Evolutionary conservation across 2,888 invertebrate species (phyloP), one percentile per base, ranked within the genome.

Genomic region (Euplexia lucipara): DNA sequence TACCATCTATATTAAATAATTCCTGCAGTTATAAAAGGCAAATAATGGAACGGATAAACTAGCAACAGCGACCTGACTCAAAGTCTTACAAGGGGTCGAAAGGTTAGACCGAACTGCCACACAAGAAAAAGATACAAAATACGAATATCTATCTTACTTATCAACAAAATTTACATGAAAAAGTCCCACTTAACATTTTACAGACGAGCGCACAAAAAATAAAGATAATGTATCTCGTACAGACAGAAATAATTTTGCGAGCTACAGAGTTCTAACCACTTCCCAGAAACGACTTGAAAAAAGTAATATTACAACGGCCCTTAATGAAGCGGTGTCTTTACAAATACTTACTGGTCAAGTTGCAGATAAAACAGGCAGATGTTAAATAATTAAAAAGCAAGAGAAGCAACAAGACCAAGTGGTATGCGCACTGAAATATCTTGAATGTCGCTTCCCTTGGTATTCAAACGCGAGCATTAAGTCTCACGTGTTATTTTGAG

Each of bases 281-380:
- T 60, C 61, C 18, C 20, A 61, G 41, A 48, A 66, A 22, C 47
- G 34, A 67, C 14, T 39, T n/a, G 4, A 16, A 62, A 62, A 52
- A 70, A 52, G 12, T 63, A 35, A 37, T 16, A 41, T 18, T 39
- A 16, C 5, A 41, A 44, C 22, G 8, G n/a, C 8, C 8, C 20
- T 26, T 71, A 71, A 51, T 56, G 68, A 70, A 67, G 75, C 70
- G 54, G 53, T 41, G 35, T 37, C 53, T 49, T 58, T 30, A 62
- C 48, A 54, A 48, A 37, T 64, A 22, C 52, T 59, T 34, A 1
- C 30, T 42, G 47, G 18, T 41, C n/a, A 30, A 37, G 42, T 22
- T 8, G n/a, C 63, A 45, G 77, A 76, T 70, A 63, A 76, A 76
- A 52, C 56, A 22, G 18, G 60, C 78, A 77, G 78, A 65, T 77